Conservation (phyloP, 2,888 invertebrate species). For the Diplazon laetatorius region DNA sequence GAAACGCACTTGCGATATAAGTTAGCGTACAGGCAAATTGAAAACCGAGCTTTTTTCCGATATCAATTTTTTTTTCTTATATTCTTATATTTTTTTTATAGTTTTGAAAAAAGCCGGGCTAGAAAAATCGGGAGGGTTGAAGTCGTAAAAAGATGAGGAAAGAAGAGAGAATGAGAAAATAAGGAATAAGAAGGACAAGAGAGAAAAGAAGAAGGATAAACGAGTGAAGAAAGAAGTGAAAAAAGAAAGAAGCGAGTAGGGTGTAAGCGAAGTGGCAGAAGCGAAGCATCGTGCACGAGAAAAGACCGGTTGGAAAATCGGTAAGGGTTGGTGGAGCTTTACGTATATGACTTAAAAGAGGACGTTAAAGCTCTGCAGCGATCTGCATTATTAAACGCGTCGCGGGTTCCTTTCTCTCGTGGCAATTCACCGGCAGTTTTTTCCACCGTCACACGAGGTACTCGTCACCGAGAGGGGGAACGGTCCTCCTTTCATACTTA, state of each 20-base stretch:
- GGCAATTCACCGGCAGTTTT: constrained; percentile 44
- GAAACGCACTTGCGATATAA: constrained; percentile 30
- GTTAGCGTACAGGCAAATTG: constrained; percentile 27
- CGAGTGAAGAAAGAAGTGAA: no score
- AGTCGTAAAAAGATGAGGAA: constrained; percentile 5
- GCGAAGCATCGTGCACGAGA: constrained; percentile 10
- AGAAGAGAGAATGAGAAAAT: no score
- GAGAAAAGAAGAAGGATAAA: background rate
- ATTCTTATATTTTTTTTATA: no score
- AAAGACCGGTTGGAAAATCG: constrained; percentile 39
- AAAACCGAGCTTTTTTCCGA: constrained; percentile 7
- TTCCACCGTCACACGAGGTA: no score
- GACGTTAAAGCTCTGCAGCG: constrained; percentile 53
- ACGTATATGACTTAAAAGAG: constrained; percentile 32
- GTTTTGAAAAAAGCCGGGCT: constrained; percentile 42
- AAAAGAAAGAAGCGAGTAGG: background rate
- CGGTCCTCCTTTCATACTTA: constrained; percentile 11
- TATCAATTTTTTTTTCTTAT: background rate
- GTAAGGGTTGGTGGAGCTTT: no score
- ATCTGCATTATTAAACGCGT: constrained; percentile 65
- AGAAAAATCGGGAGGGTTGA: constrained; percentile 14
- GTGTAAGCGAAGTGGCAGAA: background rate
- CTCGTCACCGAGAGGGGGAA: no score
- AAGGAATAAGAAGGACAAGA: background rate
- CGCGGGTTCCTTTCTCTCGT: constrained; percentile 59